Evolutionary conservation across 2,113 vertebrate genomes (phyloP).

Genomic region (Australoheros scitulus): DNA sequence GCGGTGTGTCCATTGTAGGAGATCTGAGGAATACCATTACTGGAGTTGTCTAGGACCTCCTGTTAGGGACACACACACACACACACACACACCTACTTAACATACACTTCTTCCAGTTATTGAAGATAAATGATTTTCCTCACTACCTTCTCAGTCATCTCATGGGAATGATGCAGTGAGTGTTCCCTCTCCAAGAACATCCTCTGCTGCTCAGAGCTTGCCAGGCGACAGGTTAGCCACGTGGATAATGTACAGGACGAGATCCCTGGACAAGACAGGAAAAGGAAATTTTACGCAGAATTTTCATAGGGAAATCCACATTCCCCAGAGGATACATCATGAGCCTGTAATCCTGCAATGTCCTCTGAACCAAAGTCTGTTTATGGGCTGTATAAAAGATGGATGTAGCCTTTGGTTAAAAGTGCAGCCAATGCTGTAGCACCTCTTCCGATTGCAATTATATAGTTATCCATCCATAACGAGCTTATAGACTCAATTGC

Average conservation of each 20-base stretch:
- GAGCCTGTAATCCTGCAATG: not conserved
- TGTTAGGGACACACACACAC: conserved; percentile 67
- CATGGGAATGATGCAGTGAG: conserved; percentile 97
- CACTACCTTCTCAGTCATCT: conserved; percentile 94
- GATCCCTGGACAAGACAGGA: conserved; percentile 77
- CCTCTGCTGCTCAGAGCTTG: conserved; percentile 97
- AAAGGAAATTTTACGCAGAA: not conserved
- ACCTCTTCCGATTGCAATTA: too few species aligned
- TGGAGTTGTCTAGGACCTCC: conserved; percentile 94
- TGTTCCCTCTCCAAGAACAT: conserved; percentile 99
- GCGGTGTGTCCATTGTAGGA: conserved; percentile 87
- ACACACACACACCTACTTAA: not conserved
- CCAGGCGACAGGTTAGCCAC: conserved; percentile 97
- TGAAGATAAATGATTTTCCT: not conserved
- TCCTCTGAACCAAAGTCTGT: not conserved
- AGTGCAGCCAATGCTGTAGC: too few species aligned
- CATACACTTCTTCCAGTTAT: not conserved
- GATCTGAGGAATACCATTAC: conserved; percentile 92
- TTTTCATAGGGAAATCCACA: not conserved
- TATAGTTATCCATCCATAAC: not conserved
- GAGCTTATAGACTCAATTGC: not conserved
- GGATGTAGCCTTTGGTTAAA: not conserved
- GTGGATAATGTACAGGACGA: conserved; percentile 94
- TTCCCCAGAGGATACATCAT: not conserved
- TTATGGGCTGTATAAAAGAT: not conserved